Evolutionary conservation across 2,113 vertebrate species (phyloP), one percentile per base, ranked within the genome.

Genomic region (Tragelaphus scriptus): DNA sequence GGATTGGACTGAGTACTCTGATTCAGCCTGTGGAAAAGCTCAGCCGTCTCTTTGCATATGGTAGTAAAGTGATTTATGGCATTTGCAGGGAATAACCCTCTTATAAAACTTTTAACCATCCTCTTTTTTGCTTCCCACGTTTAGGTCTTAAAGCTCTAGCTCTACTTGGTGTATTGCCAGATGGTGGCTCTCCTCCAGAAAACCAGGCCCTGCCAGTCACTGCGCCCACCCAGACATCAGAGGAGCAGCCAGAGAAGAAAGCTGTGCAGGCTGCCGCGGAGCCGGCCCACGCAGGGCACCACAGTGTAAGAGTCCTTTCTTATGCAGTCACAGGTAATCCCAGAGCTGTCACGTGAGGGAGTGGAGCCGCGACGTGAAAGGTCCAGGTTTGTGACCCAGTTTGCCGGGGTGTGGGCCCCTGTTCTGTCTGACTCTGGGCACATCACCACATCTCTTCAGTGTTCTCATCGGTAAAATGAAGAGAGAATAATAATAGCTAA

Each of bases 81-180:
- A 56, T 55, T 93, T 61, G 12, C 4, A 49, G 55, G 49, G 87
- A 71, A 55, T 84, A 88, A 51, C 23, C 40, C 55, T 95, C 1
- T 36, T 71, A 47, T 80, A 61, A 94, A 91, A 75, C 23, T n/a
- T 93, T 6, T 85, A 93, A 77, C 87, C 8, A 6, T 95, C 85
- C 88, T 97, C 86, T 79, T 17, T 10, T 68, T 95, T 95, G 65
- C 19, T 94, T 49, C 55, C 23, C 51, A 30, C 80, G 15, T 40
- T 40, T 90, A 99, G 99, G 99, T 98, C 98, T 99, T n/a, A 99
- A 99, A 93, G 99, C 99, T 19, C 99, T 99, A n/a, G 99, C 99
- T 85, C 98, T 99, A 96, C 99, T 99, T 32, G 99, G 99, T 85
- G 97, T 99, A 98, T 98, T 99, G 95, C 99, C 99, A 51, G 99